These are phyloP conservation scores for Alviniconcha marisindica DNA, from an alignment of 1,140 invertebrate genomes.

Conservation along the genomic window DNA sequence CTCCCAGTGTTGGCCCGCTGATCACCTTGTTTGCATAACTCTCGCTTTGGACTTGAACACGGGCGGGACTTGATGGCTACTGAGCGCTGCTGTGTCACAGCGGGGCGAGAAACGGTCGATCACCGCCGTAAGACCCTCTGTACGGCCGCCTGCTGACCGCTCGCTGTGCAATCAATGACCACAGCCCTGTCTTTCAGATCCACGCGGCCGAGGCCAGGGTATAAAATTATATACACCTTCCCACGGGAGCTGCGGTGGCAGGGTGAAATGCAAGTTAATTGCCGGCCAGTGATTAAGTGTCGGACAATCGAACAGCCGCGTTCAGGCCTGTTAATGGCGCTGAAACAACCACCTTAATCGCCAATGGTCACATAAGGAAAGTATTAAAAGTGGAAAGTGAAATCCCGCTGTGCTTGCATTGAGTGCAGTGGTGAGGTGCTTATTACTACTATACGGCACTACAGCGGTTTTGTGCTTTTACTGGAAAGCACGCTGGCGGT, in stretches of 20 bases:
- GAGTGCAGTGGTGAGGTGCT: too few species aligned
- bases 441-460: too few species aligned
- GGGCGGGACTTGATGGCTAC: background rate
- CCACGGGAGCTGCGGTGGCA: too few species aligned
- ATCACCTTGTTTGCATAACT: slow-evolving; percentile 24
- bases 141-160: background rate
- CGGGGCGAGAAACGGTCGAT: background rate
- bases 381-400: too few species aligned
- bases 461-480: too few species aligned
- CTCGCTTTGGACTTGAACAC: background rate
- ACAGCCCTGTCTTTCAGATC: background rate
- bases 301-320: background rate
- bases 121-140: background rate
- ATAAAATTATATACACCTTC: too few species aligned
- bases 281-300: background rate
- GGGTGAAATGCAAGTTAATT: background rate
- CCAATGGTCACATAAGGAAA: too few species aligned
- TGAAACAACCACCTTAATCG: too few species aligned
- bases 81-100: background rate
- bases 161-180: slow-evolving; percentile 10
- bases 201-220: too few species aligned
- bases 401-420: too few species aligned
- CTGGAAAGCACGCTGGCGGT: too few species aligned
- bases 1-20: slow-evolving; percentile 1
- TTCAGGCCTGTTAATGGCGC: too few species aligned